Conservation (phyloP, 1,140 invertebrate species). For the Pentalonia nigronervosa region DNA sequence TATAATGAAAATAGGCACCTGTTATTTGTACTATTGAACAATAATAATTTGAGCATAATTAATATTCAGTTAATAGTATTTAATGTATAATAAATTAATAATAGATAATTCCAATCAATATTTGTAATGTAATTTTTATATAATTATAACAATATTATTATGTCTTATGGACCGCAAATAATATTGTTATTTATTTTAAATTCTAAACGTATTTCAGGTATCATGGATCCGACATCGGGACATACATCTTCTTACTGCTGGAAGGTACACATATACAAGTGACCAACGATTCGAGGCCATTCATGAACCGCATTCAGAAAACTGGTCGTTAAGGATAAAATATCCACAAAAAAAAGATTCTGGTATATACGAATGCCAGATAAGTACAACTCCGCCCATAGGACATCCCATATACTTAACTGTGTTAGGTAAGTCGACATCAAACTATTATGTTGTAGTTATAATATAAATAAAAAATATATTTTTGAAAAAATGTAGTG, state of each 20-base stretch:
- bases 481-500: not conserved
- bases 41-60: not conserved
- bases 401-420: constrained; percentile 79
- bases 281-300: constrained; percentile 83
- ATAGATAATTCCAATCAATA: not conserved
- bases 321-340: constrained; percentile 79
- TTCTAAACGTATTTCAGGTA: constrained; percentile 69
- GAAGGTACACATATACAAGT: constrained; percentile 84
- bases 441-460: not conserved
- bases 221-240: constrained; percentile 88
- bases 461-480: not conserved
- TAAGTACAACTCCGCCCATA: constrained; percentile 84
- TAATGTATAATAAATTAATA: not conserved
- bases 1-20: too few species aligned
- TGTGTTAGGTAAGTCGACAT: constrained; percentile 77
- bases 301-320: constrained; percentile 78
- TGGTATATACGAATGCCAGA: constrained; percentile 86
- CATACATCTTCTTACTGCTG: constrained; percentile 84
- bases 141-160: not conserved
- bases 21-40: too few species aligned
- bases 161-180: not conserved
- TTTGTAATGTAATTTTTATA: not conserved
- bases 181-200: not conserved
- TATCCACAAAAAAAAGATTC: constrained; percentile 80
- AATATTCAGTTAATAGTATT: not conserved